Conservation (phyloP, 2,113 vertebrate genomes). For the Symphodus melops region DNA sequence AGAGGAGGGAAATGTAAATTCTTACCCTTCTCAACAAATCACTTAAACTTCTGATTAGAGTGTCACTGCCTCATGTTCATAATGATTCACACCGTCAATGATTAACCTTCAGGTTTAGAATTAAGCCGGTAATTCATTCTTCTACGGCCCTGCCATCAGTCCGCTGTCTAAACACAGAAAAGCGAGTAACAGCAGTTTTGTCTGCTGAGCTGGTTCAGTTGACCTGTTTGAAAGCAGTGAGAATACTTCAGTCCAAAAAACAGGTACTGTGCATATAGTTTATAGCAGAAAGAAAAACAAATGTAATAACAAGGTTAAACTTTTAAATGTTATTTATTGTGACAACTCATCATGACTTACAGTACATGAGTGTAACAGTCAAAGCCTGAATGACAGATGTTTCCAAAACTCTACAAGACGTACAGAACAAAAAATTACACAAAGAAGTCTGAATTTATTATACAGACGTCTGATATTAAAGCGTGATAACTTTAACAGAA, state of each 20-base stretch:
- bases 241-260: no score
- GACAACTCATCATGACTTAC: conserved; percentile 11
- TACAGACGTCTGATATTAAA: conserved; percentile 24
- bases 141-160: conserved; percentile 15
- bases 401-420: conserved; percentile 26
- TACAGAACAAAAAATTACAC: conserved; percentile 21
- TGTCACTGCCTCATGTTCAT: conserved; percentile 25
- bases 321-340: conserved; percentile 45
- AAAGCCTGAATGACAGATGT: background rate
- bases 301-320: background rate
- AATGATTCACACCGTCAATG: conserved; percentile 69
- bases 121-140: conserved; percentile 52
- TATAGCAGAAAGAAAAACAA: background rate
- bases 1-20: conserved; percentile 35
- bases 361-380: conserved; percentile 40
- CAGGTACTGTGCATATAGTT: no score
- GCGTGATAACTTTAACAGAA: background rate
- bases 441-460: background rate
- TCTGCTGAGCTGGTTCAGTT: background rate
- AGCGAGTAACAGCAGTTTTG: background rate
- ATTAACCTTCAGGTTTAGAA: conserved; percentile 51
- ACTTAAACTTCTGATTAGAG: conserved; percentile 58
- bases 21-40: conserved; percentile 59
- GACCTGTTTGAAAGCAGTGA: conserved; percentile 12
- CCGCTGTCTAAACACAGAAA: background rate